Percentiles rank a stretch among this genome's conserved stretches.
These are phyloP conservation scores for Microlaimidae sp. DNA, from an alignment of 2,888 invertebrate genomes.

Conservation along the genomic window DNA sequence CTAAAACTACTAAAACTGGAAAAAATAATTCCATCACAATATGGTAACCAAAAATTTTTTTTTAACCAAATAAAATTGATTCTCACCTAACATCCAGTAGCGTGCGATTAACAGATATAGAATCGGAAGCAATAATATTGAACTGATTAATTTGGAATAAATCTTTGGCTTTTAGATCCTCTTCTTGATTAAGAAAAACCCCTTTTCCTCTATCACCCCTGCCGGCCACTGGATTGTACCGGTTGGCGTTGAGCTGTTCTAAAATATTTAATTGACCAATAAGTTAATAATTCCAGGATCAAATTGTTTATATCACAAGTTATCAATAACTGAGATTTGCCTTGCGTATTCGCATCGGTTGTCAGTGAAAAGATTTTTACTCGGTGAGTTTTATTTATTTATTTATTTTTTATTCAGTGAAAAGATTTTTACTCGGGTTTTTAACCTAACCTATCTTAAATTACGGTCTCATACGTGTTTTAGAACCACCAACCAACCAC, in stretches of 20 bases:
- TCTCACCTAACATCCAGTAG: constrained; percentile 42
- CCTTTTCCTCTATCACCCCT: constrained; percentile 76
- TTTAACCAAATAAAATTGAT: constrained; percentile 51
- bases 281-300: not conserved
- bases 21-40: no score
- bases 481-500: no score
- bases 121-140: constrained; percentile 88
- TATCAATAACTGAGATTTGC: no score
- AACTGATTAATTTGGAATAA: constrained; percentile 97
- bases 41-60: no score
- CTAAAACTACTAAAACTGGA: no score
- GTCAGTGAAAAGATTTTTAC: no score
- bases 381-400: no score
- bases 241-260: constrained; percentile 32
- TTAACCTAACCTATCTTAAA: no score
- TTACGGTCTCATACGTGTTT: no score
- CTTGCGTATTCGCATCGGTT: no score
- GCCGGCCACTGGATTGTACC: constrained; percentile 25
- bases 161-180: constrained; percentile 72
- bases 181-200: constrained; percentile 69
- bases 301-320: not conserved
- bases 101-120: constrained; percentile 40
- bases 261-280: constrained; percentile 7
- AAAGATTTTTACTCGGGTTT: no score
- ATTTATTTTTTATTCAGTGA: no score